These are phyloP conservation scores for Climacteris rufus DNA, from an alignment of 2,113 vertebrate species.

Conservation along the genomic window DNA sequence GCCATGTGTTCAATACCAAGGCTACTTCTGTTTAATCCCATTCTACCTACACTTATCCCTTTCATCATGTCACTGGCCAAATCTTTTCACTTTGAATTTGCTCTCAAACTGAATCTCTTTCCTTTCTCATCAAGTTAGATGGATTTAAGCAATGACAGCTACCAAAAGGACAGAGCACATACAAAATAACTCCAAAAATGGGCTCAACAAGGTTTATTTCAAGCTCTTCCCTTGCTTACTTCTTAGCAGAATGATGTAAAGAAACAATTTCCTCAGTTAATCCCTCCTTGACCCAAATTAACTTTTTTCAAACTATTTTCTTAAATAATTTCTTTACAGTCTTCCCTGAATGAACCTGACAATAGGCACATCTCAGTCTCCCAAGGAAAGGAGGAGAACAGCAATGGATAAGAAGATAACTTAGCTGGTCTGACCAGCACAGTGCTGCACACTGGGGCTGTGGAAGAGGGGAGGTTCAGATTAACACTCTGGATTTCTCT, in stretches of 20 bases:
- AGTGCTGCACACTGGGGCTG: rapidly evolving
- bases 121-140: background rate
- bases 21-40: background rate
- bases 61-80: background rate
- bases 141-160: background rate
- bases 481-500: background rate
- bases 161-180: background rate
- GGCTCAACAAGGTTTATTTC: background rate
- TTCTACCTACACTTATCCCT: background rate
- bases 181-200: background rate
- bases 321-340: background rate
- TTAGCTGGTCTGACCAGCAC: background rate
- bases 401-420: background rate
- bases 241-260: background rate
- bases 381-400: background rate
- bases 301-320: conserved; percentile 19
- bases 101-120: background rate
- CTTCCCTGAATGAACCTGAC: background rate
- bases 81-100: conserved; percentile 13
- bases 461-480: too few species aligned
- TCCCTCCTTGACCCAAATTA: conserved; percentile 11
- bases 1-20: background rate
- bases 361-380: background rate
- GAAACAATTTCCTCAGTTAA: conserved; percentile 15
- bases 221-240: conserved; percentile 2